Evolutionary conservation across 1,140 invertebrate species (phyloP).

Genomic region (Rhyzopertha dominica): DNA sequence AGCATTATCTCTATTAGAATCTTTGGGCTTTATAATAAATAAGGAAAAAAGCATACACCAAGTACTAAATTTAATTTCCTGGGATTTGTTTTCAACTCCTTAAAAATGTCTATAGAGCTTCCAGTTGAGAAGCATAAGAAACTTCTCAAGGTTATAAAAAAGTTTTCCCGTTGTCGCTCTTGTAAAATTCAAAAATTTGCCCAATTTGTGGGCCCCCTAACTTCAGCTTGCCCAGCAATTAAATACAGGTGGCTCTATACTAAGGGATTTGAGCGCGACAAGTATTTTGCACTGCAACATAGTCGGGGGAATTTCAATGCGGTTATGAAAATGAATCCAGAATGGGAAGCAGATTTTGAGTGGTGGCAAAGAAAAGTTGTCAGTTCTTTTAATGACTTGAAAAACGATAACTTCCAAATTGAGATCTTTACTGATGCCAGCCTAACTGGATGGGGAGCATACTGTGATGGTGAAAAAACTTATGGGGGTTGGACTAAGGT

Average conservation of each 20-base stretch:
- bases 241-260: slow-evolving; percentile 29
- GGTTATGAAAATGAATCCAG: background rate
- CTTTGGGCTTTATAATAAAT: slow-evolving; percentile 26
- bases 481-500: background rate
- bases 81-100: slow-evolving; percentile 25
- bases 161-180: slow-evolving; percentile 4
- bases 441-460: background rate
- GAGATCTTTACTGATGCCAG: background rate
- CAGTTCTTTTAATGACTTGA: background rate
- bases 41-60: slow-evolving; percentile 23
- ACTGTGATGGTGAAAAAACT: background rate
- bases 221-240: slow-evolving; percentile 23
- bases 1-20: slow-evolving; percentile 3
- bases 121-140: slow-evolving; percentile 16
- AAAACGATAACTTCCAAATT: background rate
- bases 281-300: slow-evolving; percentile 9
- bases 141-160: slow-evolving; percentile 11
- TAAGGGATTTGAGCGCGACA: slow-evolving; percentile 27
- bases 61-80: slow-evolving; percentile 21
- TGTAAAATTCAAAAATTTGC: slow-evolving; percentile 30
- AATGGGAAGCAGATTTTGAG: slow-evolving; percentile 17
- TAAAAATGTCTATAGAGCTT: slow-evolving; percentile 20
- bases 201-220: slow-evolving; percentile 22
- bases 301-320: slow-evolving; percentile 11
- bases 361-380: slow-evolving; percentile 35